Base-by-base conservation (phyloP, 2,888 invertebrate genomes). In the Hemicrepidius hirtus region DNA sequence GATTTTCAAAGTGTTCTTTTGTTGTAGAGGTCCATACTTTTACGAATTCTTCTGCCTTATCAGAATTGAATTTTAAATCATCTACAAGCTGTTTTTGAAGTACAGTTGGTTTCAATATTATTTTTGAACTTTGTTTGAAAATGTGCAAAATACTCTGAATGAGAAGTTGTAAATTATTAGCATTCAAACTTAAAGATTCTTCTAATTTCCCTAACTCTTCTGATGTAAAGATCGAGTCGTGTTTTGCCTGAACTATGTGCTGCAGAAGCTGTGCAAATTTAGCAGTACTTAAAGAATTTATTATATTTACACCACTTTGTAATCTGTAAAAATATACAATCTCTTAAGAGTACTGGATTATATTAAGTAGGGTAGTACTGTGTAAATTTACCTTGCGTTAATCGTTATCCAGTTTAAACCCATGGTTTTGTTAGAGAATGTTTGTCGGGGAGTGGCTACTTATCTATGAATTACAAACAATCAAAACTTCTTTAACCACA, bases 1-100 rank as follows among this genome's bases (percentile, higher is more conserved):
- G 84, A 80, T 89, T 88, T 50, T 87, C 87, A 77, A 90, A 86
- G 74, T 90, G 87, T 5, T 87, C 85, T 76, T 89, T 89, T 0
- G 88, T 88, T 73, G 87, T 85, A 40, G 86, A 85, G 0, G 88
- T 87, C 90, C 90, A 91, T 7, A 87, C 76, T 66, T 88, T 87
- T 3, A 89, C 84, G 75, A 90, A 90, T 21, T 87, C 86, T 80
- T 89, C 88, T 35, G 89, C 87, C 84, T 90, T 90, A 72, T 88
- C 88, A 46, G 86, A 84, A 69, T 87, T 83, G 35, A 91, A 80
- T 66, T 87, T 85, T 0, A 90, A 80, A 71, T 86, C 84, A 13
- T 89, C 88, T 1, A 86, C 84, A 18, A 90, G 81, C 75, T 88
- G 83, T 77, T 88, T 88, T 75, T 89, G 88, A 37, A 91, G 80